phyloP scores from a whole-genome alignment of 1,140 invertebrate genomes.

The Drosophila orena region DNA sequence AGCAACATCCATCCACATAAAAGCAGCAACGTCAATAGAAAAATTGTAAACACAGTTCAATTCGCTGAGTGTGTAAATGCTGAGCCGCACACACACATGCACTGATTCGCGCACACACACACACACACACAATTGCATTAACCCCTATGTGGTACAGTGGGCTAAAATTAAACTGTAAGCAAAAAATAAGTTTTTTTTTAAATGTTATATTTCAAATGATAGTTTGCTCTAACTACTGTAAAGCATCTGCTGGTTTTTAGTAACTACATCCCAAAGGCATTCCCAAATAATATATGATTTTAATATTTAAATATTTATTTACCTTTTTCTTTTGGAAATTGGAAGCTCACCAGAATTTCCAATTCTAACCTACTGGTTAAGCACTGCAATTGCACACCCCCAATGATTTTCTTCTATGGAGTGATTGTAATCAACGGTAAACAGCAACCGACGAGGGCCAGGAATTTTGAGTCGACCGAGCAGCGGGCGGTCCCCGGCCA shows the following conservation, averaged over 20 bases:
- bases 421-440: slow-evolving; percentile 77
- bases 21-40: slow-evolving; percentile 66
- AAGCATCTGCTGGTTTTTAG: no score
- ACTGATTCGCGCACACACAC: background rate
- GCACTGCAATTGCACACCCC: slow-evolving; percentile 61
- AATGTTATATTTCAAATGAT: no score
- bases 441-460: slow-evolving; percentile 51
- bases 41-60: slow-evolving; percentile 77
- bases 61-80: slow-evolving; percentile 64
- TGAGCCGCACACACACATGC: slow-evolving; percentile 24
- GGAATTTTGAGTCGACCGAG: slow-evolving; percentile 36
- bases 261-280: no score
- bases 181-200: no score
- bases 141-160: slow-evolving; percentile 26
- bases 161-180: background rate
- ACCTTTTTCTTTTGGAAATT: background rate
- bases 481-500: slow-evolving; percentile 67
- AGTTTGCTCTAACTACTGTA: no score
- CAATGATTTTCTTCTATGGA: slow-evolving; percentile 34
- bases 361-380: slow-evolving; percentile 46
- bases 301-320: no score
- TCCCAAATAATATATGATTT: no score
- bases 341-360: no score
- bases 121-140: slow-evolving; percentile 40
- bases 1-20: slow-evolving; percentile 23